phyloP scores from a whole-genome alignment of 2,113 vertebrate genomes.

The Cyprinodon variegatus region DNA sequence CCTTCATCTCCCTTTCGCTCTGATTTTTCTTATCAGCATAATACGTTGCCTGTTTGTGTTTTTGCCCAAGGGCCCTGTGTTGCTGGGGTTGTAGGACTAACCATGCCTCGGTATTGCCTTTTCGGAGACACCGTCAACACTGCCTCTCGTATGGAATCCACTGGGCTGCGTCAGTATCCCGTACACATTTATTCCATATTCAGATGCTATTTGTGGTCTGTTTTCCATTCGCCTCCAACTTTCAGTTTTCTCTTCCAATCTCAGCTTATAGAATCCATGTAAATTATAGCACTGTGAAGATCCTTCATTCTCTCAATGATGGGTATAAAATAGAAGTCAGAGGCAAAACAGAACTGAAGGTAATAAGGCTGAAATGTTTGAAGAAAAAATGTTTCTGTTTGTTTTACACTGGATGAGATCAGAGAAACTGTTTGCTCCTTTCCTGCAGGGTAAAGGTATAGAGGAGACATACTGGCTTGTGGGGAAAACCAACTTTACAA shows the following conservation, averaged over 20 bases:
- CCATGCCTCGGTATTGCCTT: conserved; percentile 94
- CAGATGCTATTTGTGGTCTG: neutral
- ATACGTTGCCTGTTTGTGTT: neutral
- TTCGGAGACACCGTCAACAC: conserved; percentile 96
- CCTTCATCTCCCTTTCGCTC: neutral
- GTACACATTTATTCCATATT: neutral
- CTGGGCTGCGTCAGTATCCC: conserved; percentile 85
- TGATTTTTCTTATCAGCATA: neutral
- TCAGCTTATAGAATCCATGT: conserved; percentile 92
- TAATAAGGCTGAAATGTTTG: conserved; percentile 48
- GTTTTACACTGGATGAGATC: neutral
- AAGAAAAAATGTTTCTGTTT: neutral
- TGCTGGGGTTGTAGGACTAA: conserved; percentile 89
- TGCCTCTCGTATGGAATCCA: conserved; percentile 91
- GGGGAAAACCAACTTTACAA: conserved; percentile 86
- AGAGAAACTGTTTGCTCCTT: neutral
- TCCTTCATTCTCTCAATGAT: conserved; percentile 84
- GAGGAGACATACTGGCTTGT: conserved; percentile 94
- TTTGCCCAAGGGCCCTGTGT: conserved; percentile 85
- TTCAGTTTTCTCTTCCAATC: conserved; percentile 10
- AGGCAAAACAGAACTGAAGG: conserved; percentile 92
- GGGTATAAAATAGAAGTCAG: conserved; percentile 88
- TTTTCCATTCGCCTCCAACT: neutral
- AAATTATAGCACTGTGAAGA: conserved; percentile 88
- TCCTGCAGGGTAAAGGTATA: conserved; percentile 88